Conservation (phyloP, 1,140 invertebrate genomes). For the Micrasema minimum region DNA sequence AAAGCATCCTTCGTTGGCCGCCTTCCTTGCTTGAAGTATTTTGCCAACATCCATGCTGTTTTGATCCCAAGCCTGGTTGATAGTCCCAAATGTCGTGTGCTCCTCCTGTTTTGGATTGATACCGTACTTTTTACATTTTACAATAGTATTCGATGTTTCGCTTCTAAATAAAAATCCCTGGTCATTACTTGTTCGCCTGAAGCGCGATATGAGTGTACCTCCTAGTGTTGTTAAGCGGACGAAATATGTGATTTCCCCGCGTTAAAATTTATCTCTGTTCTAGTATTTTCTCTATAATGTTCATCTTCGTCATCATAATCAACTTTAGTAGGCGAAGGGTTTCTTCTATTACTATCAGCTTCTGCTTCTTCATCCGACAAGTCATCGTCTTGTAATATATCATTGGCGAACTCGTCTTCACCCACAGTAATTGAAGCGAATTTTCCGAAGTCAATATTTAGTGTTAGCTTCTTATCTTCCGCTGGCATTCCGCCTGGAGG, state of each 20-base stretch:
- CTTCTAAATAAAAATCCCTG: slow-evolving; percentile 17
- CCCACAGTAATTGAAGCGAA: slow-evolving; percentile 19
- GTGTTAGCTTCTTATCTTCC: slow-evolving; percentile 31
- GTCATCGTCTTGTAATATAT: slow-evolving; percentile 5
- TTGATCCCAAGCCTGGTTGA: neutral
- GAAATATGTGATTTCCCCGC: neutral
- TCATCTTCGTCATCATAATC: neutral
- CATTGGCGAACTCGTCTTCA: slow-evolving; percentile 25
- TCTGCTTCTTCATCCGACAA: slow-evolving; percentile 14
- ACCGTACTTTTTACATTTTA: slow-evolving; percentile 36
- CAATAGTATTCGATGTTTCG: neutral
- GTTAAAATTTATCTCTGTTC: slow-evolving; percentile 18
- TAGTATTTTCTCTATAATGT: slow-evolving; percentile 12
- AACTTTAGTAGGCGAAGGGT: neutral
- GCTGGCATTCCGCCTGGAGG: neutral
- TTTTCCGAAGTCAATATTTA: slow-evolving; percentile 35
- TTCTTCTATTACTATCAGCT: neutral
- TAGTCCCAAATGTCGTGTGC: neutral
- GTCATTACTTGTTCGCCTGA: slow-evolving; percentile 3
- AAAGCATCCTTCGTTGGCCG: neutral
- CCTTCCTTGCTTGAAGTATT: neutral
- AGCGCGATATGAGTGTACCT: slow-evolving; percentile 22
- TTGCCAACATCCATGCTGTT: slow-evolving; percentile 18
- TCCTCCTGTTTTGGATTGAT: neutral
- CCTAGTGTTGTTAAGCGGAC: slow-evolving; percentile 29